Percentiles rank a stretch among this genome's conserved stretches.
Evolutionary conservation across 1,140 invertebrate genomes (phyloP).

Genomic region (Lordiphosa mommai): DNA sequence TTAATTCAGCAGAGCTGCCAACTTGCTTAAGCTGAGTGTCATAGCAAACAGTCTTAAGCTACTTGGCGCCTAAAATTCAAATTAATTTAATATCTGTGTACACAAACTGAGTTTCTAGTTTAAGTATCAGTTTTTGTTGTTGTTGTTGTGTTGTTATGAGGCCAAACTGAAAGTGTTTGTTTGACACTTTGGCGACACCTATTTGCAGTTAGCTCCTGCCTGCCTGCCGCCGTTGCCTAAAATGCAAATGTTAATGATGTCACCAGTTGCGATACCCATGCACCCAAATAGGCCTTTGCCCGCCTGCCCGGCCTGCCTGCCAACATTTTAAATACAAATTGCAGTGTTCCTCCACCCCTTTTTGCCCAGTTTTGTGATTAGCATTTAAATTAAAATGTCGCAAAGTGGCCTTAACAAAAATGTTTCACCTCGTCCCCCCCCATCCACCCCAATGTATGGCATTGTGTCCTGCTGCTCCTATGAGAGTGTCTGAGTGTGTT

Average conservation of each 20-base stretch:
- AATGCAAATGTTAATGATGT: conserved; percentile 68
- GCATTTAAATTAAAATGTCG: conserved; percentile 76
- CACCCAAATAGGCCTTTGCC: conserved; percentile 12
- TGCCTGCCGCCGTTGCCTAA: conserved; percentile 17
- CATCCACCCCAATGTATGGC: neutral
- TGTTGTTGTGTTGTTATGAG: too few species aligned
- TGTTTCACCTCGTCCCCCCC: conserved; percentile 32
- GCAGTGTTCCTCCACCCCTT: conserved; percentile 29
- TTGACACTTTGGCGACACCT: conserved; percentile 1
- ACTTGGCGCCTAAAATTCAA: too few species aligned
- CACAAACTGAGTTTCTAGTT: too few species aligned
- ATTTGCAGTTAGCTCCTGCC: conserved; percentile 3
- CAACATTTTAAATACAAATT: conserved; percentile 74
- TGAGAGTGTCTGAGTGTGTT: conserved; percentile 53
- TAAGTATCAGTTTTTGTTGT: too few species aligned
- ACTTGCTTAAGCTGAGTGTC: too few species aligned
- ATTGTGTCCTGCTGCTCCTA: conserved; percentile 28
- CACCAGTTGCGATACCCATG: conserved; percentile 3
- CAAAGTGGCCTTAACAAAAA: conserved; percentile 74
- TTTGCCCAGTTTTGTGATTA: conserved; percentile 36
- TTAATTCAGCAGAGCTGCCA: too few species aligned
- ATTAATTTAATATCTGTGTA: too few species aligned
- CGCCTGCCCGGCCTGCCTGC: conserved; percentile 45
- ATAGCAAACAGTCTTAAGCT: too few species aligned
- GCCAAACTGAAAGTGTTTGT: neutral